These are phyloP conservation scores for Bibio marci DNA, from an alignment of 2,888 invertebrate species.

Conservation along the genomic window DNA sequence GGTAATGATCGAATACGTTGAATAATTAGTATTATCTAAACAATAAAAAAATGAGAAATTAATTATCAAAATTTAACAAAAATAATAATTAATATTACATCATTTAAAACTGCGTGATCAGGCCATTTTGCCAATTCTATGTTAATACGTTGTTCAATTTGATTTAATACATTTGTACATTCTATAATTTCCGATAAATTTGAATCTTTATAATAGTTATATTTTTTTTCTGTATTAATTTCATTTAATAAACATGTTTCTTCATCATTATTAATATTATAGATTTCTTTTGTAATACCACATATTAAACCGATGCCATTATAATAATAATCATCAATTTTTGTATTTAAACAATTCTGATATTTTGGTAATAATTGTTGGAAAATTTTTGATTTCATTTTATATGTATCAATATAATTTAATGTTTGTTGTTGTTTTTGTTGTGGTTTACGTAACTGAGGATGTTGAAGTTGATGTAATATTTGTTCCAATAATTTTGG, in stretches of 20 bases:
- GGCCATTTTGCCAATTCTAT: conserved; percentile 66
- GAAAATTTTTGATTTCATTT: conserved; percentile 21
- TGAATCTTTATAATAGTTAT: conserved; percentile 71
- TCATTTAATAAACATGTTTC: conserved; percentile 1
- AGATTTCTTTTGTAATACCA: conserved; percentile 21
- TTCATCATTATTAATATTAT: conserved; percentile 14
- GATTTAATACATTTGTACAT: conserved; percentile 50
- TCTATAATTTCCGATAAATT: conserved; percentile 61
- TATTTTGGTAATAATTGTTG: conserved; percentile 19
- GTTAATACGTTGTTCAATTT: conserved; percentile 40
- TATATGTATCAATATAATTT: conserved; percentile 13
- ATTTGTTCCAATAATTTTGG: not conserved
- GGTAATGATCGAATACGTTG: conserved; percentile 51
- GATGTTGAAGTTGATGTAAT: conserved; percentile 3
- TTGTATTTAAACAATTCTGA: conserved; percentile 17
- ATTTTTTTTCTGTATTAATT: conserved; percentile 11
- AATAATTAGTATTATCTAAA: conserved; percentile 46
- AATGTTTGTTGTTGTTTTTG: conserved; percentile 3
- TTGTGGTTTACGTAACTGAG: too few species aligned
- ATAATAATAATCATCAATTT: conserved; percentile 19
- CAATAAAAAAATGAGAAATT: conserved; percentile 14
- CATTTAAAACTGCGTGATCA: conserved; percentile 71
- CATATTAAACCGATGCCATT: conserved; percentile 20
- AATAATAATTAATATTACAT: conserved; percentile 34
- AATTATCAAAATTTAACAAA: not conserved